Percentiles rank a stretch among this genome's conserved stretches.
These are phyloP conservation scores for Hoplostethus mediterraneus DNA, from an alignment of 2,797 vertebrate genomes.

Conservation along the genomic window DNA sequence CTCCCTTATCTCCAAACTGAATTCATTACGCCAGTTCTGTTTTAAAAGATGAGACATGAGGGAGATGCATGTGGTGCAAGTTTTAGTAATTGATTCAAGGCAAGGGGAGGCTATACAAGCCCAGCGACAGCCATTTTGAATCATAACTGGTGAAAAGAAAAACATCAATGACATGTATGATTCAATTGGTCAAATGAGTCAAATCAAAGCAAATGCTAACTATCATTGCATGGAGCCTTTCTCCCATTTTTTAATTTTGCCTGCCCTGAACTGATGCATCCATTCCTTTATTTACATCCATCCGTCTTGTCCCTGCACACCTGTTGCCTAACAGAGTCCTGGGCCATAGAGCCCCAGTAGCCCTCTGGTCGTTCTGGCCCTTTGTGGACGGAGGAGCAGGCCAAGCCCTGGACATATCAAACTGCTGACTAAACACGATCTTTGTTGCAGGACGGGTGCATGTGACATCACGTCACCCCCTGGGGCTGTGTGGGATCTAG, in stretches of 20 bases:
- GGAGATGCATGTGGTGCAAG: constrained; percentile 10
- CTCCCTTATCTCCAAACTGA: constrained; percentile 49
- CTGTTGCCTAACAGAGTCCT: constrained; percentile 66
- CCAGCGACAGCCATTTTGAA: not conserved
- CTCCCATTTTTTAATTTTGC: not conserved
- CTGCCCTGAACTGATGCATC: not conserved
- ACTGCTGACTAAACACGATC: constrained; percentile 80
- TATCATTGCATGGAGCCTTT: not conserved
- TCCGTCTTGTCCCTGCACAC: constrained; percentile 53
- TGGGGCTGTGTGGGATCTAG: constrained; percentile 73
- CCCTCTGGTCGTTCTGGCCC: constrained; percentile 59
- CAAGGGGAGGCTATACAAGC: constrained; percentile 10
- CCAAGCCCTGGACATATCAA: constrained; percentile 65
- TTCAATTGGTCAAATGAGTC: not conserved
- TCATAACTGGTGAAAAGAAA: not conserved
- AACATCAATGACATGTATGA: not conserved
- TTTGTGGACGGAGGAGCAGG: constrained; percentile 73
- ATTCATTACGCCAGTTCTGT: constrained; percentile 34
- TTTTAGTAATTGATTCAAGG: constrained; percentile 18
- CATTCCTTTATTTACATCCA: not conserved
- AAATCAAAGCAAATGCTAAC: not conserved
- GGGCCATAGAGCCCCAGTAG: constrained; percentile 50
- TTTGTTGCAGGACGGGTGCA: constrained; percentile 77
- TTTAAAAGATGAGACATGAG: constrained; percentile 29
- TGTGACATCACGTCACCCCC: constrained; percentile 77